Conservation (phyloP, 2,113 vertebrate species). For the Sula dactylatra region DNA sequence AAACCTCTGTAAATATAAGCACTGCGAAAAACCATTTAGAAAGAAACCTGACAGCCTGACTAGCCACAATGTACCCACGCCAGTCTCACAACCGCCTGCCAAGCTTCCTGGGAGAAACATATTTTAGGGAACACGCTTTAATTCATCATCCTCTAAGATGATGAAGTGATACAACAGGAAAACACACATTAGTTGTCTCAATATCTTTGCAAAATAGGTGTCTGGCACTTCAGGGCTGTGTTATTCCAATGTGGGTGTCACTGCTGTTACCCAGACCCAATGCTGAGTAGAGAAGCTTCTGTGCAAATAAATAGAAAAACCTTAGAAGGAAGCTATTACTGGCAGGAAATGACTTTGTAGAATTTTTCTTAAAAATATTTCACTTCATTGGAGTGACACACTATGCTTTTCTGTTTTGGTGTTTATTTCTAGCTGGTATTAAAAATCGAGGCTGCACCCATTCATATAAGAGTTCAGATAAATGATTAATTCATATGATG, state of each 20-base stretch:
- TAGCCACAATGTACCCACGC: not conserved
- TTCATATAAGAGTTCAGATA: not conserved
- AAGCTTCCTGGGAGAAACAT: not conserved
- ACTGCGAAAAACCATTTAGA: not conserved
- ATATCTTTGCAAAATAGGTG: not conserved
- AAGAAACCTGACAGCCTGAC: not conserved
- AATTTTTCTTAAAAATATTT: not conserved
- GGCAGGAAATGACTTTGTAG: not conserved
- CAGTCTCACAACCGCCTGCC: not conserved
- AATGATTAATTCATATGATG: not conserved
- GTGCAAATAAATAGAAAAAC: not conserved
- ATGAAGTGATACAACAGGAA: slow-evolving; percentile 11
- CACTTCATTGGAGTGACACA: not conserved
- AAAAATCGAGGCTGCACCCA: not conserved
- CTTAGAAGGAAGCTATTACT: not conserved
- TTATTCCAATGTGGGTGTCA: not conserved
- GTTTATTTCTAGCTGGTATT: not conserved
- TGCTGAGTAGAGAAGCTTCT: not conserved
- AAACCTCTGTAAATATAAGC: slow-evolving; percentile 45
- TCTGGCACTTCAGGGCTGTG: not conserved
- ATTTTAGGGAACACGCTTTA: not conserved
- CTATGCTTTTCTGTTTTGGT: not conserved
- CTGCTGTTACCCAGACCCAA: not conserved
- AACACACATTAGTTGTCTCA: not conserved
- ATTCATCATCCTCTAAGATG: not conserved